Conservation (phyloP, 1,140 invertebrate genomes). For the Lucilia sericata region DNA sequence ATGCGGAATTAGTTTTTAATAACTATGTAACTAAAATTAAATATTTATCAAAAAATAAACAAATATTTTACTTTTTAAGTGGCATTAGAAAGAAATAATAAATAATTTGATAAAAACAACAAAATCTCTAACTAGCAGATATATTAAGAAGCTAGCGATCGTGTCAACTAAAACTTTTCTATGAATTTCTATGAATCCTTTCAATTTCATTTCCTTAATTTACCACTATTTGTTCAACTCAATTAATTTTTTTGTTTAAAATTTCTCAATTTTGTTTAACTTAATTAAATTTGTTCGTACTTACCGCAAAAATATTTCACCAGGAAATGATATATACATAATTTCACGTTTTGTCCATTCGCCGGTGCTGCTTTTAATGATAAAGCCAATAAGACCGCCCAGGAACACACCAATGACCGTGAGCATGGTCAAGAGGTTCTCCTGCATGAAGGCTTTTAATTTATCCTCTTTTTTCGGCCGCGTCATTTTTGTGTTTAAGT, state of each 20-base stretch:
- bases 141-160: too few species aligned
- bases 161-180: too few species aligned
- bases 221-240: not conserved
- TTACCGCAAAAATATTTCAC: constrained; percentile 85
- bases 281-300: constrained; percentile 14
- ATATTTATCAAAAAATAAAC: too few species aligned
- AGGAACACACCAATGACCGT: constrained; percentile 84
- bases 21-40: too few species aligned
- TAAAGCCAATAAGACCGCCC: constrained; percentile 81
- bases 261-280: not conserved
- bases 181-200: too few species aligned
- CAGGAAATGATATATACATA: constrained; percentile 90
- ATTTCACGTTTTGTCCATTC: constrained; percentile 79
- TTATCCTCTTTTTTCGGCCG: constrained; percentile 69
- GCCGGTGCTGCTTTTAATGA: constrained; percentile 73
- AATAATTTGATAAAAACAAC: too few species aligned
- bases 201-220: too few species aligned
- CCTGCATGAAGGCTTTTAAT: constrained; percentile 72
- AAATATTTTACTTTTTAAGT: too few species aligned
- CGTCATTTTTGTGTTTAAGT: constrained; percentile 62
- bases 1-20: too few species aligned
- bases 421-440: constrained; percentile 86
- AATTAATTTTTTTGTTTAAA: not conserved
- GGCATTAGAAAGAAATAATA: too few species aligned
- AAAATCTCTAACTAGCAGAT: too few species aligned